Percentiles rank a stretch among this genome's conserved stretches.
phyloP scores from a whole-genome alignment of 2,888 invertebrate genomes.

The Eilema sororculum region DNA sequence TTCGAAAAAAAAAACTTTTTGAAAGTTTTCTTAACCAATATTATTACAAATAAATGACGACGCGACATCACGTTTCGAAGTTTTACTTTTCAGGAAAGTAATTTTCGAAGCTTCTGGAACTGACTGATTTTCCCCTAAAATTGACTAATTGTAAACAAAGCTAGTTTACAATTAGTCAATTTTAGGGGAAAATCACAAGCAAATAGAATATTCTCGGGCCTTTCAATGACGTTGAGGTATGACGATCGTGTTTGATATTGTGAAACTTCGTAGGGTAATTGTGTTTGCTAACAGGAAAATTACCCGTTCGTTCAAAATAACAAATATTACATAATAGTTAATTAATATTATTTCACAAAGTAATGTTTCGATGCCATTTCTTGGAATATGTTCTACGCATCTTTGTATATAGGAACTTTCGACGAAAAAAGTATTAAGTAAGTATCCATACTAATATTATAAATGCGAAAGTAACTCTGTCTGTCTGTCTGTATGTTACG shows the following conservation, averaged over 20 bases:
- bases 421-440: too few relatives aligned
- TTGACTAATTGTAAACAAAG: too few relatives aligned
- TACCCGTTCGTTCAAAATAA: background rate
- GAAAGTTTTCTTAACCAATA: background rate
- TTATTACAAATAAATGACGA: background rate
- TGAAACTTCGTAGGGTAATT: background rate
- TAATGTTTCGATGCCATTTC: background rate
- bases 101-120: background rate
- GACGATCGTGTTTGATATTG: background rate
- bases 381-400: background rate
- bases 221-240: background rate
- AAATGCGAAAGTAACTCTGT: too few relatives aligned
- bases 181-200: background rate
- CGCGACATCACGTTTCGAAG: background rate
- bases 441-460: too few relatives aligned
- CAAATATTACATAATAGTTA: background rate
- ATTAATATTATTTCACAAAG: background rate
- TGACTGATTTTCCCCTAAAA: too few relatives aligned
- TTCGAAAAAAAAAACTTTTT: background rate
- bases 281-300: conserved; percentile 3
- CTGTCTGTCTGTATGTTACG: too few relatives aligned
- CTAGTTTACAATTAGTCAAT: background rate
- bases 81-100: background rate
- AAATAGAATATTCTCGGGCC: background rate
- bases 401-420: too few relatives aligned